Evolutionary conservation across 37 sponge, comb jelly and placozoan species (phyloP).

Genomic region (Theonella swinhoei): DNA sequence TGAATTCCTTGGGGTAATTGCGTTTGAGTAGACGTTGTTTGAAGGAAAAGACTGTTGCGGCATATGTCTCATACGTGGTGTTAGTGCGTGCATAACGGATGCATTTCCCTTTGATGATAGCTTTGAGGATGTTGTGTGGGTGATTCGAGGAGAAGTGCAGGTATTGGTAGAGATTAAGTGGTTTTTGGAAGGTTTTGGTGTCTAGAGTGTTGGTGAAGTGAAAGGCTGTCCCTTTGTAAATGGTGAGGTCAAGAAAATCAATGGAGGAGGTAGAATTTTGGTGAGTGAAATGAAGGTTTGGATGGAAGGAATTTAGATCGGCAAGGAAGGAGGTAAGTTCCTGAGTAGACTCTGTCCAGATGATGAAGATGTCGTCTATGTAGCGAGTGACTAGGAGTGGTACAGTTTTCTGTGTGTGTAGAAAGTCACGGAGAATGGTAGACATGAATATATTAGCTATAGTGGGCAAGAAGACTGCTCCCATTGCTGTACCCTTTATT

Average conservation of each 20-base stretch:
- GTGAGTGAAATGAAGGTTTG: slow-evolving; percentile 3
- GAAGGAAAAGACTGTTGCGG: not conserved
- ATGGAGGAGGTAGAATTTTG: not conserved
- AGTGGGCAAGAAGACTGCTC: too few species aligned
- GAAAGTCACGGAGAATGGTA: not conserved
- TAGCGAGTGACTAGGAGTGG: slow-evolving; percentile 17
- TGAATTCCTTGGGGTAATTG: too few species aligned
- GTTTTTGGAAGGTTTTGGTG: too few species aligned
- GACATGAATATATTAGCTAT: slow-evolving; percentile 15
- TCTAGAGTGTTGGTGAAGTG: not conserved
- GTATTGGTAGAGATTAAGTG: slow-evolving; percentile 31
- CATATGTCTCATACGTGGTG: slow-evolving; percentile 1
- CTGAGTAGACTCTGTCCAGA: not conserved
- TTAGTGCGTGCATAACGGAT: slow-evolving; percentile 30
- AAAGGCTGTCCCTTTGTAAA: not conserved
- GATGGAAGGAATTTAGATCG: slow-evolving; percentile 8
- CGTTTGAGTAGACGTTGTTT: slow-evolving; percentile 6
- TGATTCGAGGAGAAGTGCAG: slow-evolving; percentile 26
- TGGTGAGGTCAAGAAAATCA: slow-evolving; percentile 15
- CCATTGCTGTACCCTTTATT: too few species aligned
- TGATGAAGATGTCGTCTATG: slow-evolving; percentile 54
- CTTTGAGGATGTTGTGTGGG: slow-evolving; percentile 6
- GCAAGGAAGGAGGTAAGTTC: not conserved
- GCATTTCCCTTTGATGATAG: slow-evolving; percentile 15
- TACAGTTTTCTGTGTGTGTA: too few species aligned